These are phyloP conservation scores for Linyphia triangularis DNA, from an alignment of 2,888 invertebrate species.

Conservation along the genomic window DNA sequence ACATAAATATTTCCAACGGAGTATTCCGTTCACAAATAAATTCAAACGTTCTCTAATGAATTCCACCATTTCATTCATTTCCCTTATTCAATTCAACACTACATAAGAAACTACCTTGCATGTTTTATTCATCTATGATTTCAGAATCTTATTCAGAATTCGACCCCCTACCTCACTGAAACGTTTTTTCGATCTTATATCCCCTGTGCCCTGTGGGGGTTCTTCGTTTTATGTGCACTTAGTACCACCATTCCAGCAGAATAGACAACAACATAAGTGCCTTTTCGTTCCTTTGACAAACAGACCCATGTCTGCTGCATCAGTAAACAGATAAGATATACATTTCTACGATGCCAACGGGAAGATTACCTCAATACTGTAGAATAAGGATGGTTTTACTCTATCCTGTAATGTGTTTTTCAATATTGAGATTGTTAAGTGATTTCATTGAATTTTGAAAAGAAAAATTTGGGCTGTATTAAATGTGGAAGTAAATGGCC, in stretches of 20 bases:
- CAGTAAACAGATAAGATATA: not conserved
- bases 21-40: too few relatives aligned
- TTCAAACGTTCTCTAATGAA: too few relatives aligned
- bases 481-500: too few relatives aligned
- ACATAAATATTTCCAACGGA: too few relatives aligned
- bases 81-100: not conserved
- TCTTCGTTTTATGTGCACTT: conserved; percentile 4
- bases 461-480: not conserved
- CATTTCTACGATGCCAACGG: not conserved
- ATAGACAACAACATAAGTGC: conserved; percentile 20
- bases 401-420: not conserved
- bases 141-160: not conserved
- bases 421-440: not conserved
- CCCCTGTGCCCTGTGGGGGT: not conserved
- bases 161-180: not conserved
- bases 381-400: not conserved
- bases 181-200: not conserved
- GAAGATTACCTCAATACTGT: not conserved
- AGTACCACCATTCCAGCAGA: not conserved
- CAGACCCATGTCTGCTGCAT: conserved; percentile 1
- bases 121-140: not conserved
- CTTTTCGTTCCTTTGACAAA: conserved; percentile 12
- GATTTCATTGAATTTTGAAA: too few relatives aligned
- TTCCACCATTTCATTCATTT: not conserved
- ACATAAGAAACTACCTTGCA: not conserved